Evolutionary conservation across 2,888 invertebrate species (phyloP).

Genomic region (Rhagium mordax): DNA sequence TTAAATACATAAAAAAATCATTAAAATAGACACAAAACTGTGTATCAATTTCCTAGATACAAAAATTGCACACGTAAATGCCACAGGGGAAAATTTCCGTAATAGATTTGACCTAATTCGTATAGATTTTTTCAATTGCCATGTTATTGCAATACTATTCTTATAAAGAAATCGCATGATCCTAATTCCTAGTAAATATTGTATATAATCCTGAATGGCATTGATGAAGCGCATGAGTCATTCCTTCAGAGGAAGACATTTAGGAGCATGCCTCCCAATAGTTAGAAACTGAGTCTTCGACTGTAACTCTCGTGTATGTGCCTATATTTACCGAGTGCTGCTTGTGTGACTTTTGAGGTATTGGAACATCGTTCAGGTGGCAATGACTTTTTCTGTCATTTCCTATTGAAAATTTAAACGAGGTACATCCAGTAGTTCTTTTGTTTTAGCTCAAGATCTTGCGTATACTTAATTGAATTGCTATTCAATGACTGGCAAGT

Average conservation of each 20-base stretch:
- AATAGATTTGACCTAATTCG: no score
- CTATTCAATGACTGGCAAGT: no score
- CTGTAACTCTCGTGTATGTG: not conserved
- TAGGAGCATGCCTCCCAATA: not conserved
- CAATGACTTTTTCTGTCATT: not conserved
- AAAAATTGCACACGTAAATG: no score
- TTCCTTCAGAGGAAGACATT: not conserved
- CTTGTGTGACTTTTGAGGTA: not conserved
- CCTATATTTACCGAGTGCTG: not conserved
- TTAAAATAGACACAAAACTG: no score
- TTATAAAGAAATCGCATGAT: slow-evolving; percentile 1
- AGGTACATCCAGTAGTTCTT: no score
- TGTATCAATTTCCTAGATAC: no score
- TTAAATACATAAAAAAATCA: not conserved
- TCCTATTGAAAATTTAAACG: no score
- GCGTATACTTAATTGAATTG: no score
- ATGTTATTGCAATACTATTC: slow-evolving; percentile 16
- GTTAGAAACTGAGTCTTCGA: not conserved
- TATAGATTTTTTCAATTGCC: not conserved
- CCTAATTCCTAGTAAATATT: not conserved
- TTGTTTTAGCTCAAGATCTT: no score
- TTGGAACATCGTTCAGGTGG: not conserved
- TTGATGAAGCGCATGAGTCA: not conserved
- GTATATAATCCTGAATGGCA: slow-evolving; percentile 1
- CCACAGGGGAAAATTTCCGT: no score